A percentile compares a stretch with the other conserved stretches of the same genome.
These are phyloP conservation scores for Momotus momota DNA, from an alignment of 2,797 vertebrate species.

Conservation along the genomic window DNA sequence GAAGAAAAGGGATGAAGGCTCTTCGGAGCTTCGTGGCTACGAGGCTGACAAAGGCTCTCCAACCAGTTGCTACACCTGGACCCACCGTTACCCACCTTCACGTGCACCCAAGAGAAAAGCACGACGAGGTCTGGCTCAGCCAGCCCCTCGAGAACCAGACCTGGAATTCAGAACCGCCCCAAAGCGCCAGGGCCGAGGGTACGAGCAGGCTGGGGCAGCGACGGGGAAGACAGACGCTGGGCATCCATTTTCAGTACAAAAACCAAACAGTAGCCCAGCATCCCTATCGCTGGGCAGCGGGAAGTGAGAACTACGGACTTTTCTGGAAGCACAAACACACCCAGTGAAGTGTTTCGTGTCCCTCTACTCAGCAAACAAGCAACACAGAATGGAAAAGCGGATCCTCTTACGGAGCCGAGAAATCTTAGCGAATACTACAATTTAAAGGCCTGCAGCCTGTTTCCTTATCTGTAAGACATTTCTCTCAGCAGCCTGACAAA, in stretches of 20 bases:
- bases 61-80: accelerated
- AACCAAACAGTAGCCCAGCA: neutral
- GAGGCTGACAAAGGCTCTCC: neutral
- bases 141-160: neutral
- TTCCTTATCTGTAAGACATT: accelerated
- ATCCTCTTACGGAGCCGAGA: neutral
- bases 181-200: neutral
- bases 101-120: neutral
- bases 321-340: neutral
- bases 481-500: neutral
- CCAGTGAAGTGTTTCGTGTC: accelerated
- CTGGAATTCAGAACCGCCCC: neutral
- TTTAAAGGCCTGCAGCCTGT: accelerated
- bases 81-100: neutral
- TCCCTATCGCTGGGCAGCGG: neutral
- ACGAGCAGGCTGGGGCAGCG: accelerated
- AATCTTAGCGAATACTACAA: neutral
- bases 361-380: accelerated
- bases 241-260: neutral
- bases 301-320: accelerated
- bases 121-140: neutral
- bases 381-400: accelerated
- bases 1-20: neutral
- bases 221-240: neutral
- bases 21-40: neutral